Evolutionary conservation across 2,888 invertebrate genomes (phyloP).

Genomic region (Oligia strigilis): DNA sequence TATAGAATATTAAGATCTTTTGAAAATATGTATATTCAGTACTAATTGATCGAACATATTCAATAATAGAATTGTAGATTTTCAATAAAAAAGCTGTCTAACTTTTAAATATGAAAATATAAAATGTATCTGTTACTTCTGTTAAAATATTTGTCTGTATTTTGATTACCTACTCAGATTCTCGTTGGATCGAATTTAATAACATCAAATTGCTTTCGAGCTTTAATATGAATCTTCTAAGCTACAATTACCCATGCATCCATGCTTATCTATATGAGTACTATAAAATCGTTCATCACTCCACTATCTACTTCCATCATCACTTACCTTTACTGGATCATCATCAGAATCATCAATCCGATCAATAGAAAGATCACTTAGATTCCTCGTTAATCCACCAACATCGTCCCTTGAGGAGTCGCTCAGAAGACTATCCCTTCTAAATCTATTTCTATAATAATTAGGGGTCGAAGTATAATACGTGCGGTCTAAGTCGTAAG

Average conservation of each 20-base stretch:
- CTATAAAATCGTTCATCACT: slow-evolving; percentile 10
- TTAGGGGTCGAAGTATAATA: slow-evolving; percentile 85
- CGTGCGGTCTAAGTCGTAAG: slow-evolving; percentile 87
- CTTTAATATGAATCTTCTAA: background rate
- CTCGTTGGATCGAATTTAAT: background rate
- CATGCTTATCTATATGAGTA: slow-evolving; percentile 28
- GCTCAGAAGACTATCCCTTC: slow-evolving; percentile 68
- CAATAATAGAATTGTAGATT: background rate
- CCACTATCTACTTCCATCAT: slow-evolving; percentile 38
- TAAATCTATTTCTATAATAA: slow-evolving; percentile 83
- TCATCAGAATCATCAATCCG: slow-evolving; percentile 85
- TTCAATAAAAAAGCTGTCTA: background rate
- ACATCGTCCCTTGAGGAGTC: slow-evolving; percentile 76
- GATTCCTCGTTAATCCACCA: slow-evolving; percentile 78
- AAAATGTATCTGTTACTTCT: background rate
- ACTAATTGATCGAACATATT: too few relatives aligned
- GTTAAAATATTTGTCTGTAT: background rate
- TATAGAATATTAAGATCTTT: background rate
- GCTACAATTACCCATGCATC: slow-evolving; percentile 28
- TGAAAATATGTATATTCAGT: background rate
- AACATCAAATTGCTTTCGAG: background rate
- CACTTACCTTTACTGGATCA: slow-evolving; percentile 84
- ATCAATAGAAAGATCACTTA: slow-evolving; percentile 86
- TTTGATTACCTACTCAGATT: background rate
- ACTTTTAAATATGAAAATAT: background rate